Evolutionary conservation across 2,113 vertebrate genomes (phyloP).

Genomic region (Gymnobelideus leadbeateri): DNA sequence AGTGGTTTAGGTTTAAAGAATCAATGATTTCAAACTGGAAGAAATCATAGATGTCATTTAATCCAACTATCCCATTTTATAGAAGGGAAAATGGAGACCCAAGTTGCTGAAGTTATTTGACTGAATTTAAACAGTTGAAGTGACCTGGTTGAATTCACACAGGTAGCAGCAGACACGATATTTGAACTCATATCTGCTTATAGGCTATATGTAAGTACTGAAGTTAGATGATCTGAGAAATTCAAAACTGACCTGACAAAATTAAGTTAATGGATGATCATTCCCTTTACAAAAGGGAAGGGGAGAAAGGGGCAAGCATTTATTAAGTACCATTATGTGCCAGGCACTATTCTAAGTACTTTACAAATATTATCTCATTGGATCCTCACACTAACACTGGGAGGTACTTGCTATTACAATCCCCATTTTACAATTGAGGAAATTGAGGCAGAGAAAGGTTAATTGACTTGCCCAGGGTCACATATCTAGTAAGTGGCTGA

Average conservation of each 20-base stretch:
- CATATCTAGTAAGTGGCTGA: neutral
- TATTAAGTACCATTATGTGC: neutral
- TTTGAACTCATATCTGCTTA: neutral
- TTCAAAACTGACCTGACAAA: neutral
- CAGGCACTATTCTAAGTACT: neutral
- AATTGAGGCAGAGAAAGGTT: neutral
- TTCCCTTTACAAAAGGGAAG: neutral
- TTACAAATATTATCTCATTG: neutral
- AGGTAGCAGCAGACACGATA: neutral
- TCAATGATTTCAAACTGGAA: neutral
- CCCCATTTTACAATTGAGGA: neutral
- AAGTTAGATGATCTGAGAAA: neutral
- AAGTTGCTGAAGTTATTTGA: neutral
- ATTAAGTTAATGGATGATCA: neutral
- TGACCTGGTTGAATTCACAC: neutral
- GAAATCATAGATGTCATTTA: neutral
- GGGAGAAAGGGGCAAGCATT: neutral
- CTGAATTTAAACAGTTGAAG: neutral
- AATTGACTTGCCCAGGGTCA: neutral
- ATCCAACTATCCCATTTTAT: neutral
- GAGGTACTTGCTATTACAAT: neutral
- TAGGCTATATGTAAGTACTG: neutral
- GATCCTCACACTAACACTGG: no score
- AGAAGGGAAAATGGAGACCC: neutral
- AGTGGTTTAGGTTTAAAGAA: neutral